A percentile compares a stretch with the other conserved stretches of the same genome.
Evolutionary conservation across 2,797 vertebrate species (phyloP).

Genomic region (Acomys russatus): DNA sequence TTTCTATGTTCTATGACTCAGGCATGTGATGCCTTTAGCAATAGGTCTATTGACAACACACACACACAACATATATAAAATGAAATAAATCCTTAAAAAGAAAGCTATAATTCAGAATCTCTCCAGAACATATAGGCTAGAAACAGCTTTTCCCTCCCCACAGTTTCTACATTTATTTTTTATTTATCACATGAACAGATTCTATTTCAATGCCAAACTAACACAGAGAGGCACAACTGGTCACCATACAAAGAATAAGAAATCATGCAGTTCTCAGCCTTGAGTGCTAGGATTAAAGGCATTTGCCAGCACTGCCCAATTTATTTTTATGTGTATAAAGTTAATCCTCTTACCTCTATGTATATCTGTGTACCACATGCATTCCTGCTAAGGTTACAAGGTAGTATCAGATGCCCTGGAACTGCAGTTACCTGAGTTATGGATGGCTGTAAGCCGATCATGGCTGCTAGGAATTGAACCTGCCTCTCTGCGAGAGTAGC

Average conservation of each 20-base stretch:
- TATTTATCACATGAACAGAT: not conserved
- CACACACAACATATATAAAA: no score
- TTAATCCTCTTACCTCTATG: not conserved
- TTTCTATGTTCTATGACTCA: no score
- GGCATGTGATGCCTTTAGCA: no score
- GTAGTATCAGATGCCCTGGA: not conserved
- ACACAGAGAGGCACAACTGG: not conserved
- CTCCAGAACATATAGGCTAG: not conserved
- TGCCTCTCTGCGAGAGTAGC: not conserved
- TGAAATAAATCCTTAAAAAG: not conserved
- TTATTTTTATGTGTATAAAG: not conserved
- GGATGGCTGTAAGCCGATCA: not conserved
- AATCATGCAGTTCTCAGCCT: not conserved
- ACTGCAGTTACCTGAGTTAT: not conserved
- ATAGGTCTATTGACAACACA: no score
- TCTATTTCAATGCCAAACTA: not conserved
- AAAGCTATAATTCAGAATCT: not conserved
- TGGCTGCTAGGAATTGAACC: not conserved
- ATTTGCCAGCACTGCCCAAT: not conserved
- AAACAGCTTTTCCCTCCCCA: not conserved
- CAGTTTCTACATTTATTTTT: not conserved
- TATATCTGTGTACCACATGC: not conserved
- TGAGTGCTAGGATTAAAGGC: not conserved
- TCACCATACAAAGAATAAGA: not conserved
- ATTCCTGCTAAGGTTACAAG: not conserved